Evolutionary conservation across 2,888 invertebrate species (phyloP).

Genomic region (Cephus rjabovi): DNA sequence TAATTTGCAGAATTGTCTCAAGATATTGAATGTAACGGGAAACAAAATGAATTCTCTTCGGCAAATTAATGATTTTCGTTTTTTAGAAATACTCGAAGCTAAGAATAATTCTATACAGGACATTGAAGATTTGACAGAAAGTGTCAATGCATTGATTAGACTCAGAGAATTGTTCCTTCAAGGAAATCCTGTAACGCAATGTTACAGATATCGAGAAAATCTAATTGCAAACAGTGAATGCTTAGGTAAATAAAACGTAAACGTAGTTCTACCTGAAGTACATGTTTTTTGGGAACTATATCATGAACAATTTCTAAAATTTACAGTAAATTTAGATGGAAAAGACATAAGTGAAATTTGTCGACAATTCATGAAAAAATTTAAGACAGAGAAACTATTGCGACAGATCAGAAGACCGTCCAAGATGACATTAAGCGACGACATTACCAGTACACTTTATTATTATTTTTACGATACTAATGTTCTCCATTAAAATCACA

Average conservation of each 20-base stretch:
- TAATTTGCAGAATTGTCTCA: conserved; percentile 68
- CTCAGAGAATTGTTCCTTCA: conserved; percentile 71
- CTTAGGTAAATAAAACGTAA: conserved; percentile 68
- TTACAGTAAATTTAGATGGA: conserved; percentile 72
- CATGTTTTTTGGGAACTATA: background rate
- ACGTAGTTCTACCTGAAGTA: background rate
- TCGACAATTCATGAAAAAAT: conserved; percentile 73
- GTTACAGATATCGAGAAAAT: conserved; percentile 76
- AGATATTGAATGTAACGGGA: conserved; percentile 73
- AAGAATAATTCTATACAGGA: conserved; percentile 72
- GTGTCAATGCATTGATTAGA: conserved; percentile 70
- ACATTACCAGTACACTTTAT: conserved; percentile 37
- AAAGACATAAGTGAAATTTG: conserved; percentile 72
- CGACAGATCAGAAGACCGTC: conserved; percentile 42
- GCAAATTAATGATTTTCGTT: conserved; percentile 69
- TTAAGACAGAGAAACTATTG: conserved; percentile 71
- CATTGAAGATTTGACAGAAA: conserved; percentile 69
- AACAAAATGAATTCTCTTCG: conserved; percentile 72
- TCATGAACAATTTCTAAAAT: conserved; percentile 9
- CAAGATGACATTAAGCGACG: conserved; percentile 49
- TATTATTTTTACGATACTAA: background rate
- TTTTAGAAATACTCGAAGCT: conserved; percentile 71
- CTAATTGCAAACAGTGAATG: conserved; percentile 73
- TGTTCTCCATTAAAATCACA: background rate
- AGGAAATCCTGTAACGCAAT: conserved; percentile 75